Conservation (phyloP, 2,888 invertebrate species). For the Andrena camellia region DNA sequence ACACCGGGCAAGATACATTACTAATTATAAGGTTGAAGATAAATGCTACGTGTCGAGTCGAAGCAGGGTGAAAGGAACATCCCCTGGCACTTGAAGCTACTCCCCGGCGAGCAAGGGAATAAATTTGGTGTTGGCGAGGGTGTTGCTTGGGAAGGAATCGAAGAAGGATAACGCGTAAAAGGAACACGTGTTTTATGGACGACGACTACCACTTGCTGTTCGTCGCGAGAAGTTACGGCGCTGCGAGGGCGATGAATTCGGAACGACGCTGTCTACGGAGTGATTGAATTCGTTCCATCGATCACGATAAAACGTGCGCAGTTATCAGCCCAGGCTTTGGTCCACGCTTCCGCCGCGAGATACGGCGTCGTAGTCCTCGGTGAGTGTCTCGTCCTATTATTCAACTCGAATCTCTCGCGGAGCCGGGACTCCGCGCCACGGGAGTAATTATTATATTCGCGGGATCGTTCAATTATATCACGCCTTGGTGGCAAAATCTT, state of each 20-base stretch:
- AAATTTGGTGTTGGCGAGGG: too few relatives aligned
- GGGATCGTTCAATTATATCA: slow-evolving; percentile 7
- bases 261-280: neutral
- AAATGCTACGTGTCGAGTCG: too few relatives aligned
- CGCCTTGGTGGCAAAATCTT: too few relatives aligned
- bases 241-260: neutral
- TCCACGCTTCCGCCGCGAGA: neutral
- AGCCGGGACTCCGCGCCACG: slow-evolving; percentile 17
- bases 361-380: slow-evolving; percentile 48
- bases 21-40: too few relatives aligned
- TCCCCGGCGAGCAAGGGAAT: too few relatives aligned
- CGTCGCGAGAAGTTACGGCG: neutral
- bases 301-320: slow-evolving; percentile 32
- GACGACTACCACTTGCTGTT: neutral
- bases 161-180: neutral
- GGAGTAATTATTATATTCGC: neutral
- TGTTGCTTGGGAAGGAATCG: neutral
- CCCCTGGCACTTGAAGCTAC: too few relatives aligned
- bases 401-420: slow-evolving; percentile 48
- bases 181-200: neutral
- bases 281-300: slow-evolving; percentile 15
- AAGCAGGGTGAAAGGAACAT: too few relatives aligned
- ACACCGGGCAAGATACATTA: too few relatives aligned
- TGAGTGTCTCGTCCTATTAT: slow-evolving; percentile 57
- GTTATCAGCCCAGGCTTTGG: slow-evolving; percentile 5